Evolutionary conservation across 2,797 vertebrate genomes (phyloP), one percentile per base, ranked within the genome.

Genomic region (Cygnus olor): DNA sequence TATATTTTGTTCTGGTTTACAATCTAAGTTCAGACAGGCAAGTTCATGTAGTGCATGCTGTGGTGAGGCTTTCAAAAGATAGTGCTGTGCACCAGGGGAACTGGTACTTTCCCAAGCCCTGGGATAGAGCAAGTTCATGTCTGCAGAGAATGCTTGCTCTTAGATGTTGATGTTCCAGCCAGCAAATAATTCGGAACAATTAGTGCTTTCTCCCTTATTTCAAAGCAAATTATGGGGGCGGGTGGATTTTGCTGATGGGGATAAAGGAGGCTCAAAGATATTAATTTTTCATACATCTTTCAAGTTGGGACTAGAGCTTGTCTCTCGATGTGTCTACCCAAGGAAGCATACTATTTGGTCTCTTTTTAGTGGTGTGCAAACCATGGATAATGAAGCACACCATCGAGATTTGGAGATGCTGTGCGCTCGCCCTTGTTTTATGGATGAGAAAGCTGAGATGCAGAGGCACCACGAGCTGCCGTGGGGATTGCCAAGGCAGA

Each of bases 211-310:
- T 25, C 25, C 61, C 45, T 51, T 66, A 54, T 96, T 95, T 91
- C 89, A 94, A 96, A 94, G 93, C 71, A 94, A 91, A 77, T 82
- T 90, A 42, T 20, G 40, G 36, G n/a, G 11, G 60, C 90, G 74
- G 88, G 91, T 69, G 78, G 78, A 83, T 93, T 90, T 96, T 94
- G 81, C 95, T 92, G 36, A 4, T 80, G 80, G 69, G 72, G 14
- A 66, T 80, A 25, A 73, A 77, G 66, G 70, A 81, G 22, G 36
- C 74, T 63, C 27, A 85, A 44, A 89, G n/a, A 84, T 91, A 64
- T 4, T 91, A 89, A 40, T 65, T 93, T 93, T 85, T 89, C 34
- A 1, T 49, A 7, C 30, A 65, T 44, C 21, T 65, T 89, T 96
- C 93, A 92, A 90, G 94, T 6, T 78, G 19, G 58, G 80, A 71